A percentile compares a stretch with the other conserved stretches of the same genome.
Conservation (phyloP, 2,113 vertebrate species). For the Drymodes brunneopygia region DNA sequence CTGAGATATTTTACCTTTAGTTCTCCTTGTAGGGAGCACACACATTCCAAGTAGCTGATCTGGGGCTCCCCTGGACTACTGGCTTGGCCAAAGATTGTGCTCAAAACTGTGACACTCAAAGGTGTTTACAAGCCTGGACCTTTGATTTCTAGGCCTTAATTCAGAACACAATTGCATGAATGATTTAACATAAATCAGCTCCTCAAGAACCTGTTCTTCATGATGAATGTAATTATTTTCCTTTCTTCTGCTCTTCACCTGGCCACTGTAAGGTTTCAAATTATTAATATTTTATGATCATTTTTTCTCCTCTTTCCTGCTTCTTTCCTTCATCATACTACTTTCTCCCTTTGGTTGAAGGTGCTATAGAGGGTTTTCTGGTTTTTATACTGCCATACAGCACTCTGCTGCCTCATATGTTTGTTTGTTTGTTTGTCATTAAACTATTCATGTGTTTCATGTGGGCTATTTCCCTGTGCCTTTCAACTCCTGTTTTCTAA, state of each 20-base stretch:
- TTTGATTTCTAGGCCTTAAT: neutral
- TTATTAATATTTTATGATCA: neutral
- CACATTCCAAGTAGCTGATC: neutral
- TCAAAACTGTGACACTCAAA: neutral
- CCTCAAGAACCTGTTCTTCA: neutral
- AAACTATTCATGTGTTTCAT: neutral
- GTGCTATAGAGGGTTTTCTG: neutral
- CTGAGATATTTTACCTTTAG: neutral
- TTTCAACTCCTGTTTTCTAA: neutral
- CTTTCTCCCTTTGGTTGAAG: neutral
- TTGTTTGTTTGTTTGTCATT: neutral
- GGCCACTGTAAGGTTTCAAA: neutral
- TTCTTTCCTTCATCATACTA: neutral
- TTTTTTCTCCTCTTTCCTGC: neutral
- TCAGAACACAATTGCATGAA: neutral
- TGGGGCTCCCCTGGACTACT: neutral
- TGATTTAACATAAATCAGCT: neutral
- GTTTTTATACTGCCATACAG: neutral
- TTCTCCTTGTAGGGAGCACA: fast-evolving
- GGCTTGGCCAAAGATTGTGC: neutral
- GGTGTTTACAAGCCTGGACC: neutral
- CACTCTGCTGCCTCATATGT: neutral
- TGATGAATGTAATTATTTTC: neutral
- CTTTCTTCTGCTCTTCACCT: neutral
- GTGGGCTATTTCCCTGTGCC: neutral